Evolutionary conservation across 2,888 invertebrate species (phyloP).

Genomic region (Drosophila aldrichi): DNA sequence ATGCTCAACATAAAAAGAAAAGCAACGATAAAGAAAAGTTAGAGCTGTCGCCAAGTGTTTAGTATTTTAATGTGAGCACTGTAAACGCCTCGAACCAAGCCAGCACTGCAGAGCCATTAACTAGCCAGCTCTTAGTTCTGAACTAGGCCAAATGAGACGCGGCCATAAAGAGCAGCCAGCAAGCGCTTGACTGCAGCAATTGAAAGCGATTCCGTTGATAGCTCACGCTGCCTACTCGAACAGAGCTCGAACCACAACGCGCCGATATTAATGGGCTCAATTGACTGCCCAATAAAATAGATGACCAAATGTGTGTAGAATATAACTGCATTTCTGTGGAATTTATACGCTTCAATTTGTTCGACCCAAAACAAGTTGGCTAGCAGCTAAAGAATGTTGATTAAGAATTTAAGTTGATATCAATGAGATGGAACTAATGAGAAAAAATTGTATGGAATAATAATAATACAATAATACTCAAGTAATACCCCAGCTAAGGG

Average conservation of each 20-base stretch:
- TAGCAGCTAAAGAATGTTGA: not conserved
- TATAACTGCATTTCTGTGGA: slow-evolving; percentile 29
- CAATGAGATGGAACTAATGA: not conserved
- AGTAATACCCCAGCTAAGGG: no score
- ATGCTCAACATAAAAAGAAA: slow-evolving; percentile 47
- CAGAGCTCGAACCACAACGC: slow-evolving; percentile 32
- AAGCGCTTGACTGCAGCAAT: slow-evolving; percentile 25
- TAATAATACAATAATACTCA: no score
- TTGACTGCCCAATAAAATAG: slow-evolving; percentile 58
- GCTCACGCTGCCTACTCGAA: not conserved
- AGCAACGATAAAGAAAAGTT: slow-evolving; percentile 24
- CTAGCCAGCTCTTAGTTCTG: slow-evolving; percentile 24
- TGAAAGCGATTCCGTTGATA: slow-evolving; percentile 27
- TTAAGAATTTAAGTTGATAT: not conserved
- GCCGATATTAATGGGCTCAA: slow-evolving; percentile 56
- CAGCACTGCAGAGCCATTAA: slow-evolving; percentile 18
- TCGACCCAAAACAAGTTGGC: slow-evolving; percentile 17
- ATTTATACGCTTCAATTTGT: slow-evolving; percentile 52
- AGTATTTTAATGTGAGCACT: slow-evolving; percentile 67
- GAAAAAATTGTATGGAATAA: no score
- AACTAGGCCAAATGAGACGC: slow-evolving; percentile 49
- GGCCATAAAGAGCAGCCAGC: slow-evolving; percentile 44
- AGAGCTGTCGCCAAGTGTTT: slow-evolving; percentile 66
- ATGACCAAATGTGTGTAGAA: slow-evolving; percentile 50
- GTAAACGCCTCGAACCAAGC: slow-evolving; percentile 34